phyloP scores from a whole-genome alignment of 2,113 vertebrate species.

The Scatophagus argus region DNA sequence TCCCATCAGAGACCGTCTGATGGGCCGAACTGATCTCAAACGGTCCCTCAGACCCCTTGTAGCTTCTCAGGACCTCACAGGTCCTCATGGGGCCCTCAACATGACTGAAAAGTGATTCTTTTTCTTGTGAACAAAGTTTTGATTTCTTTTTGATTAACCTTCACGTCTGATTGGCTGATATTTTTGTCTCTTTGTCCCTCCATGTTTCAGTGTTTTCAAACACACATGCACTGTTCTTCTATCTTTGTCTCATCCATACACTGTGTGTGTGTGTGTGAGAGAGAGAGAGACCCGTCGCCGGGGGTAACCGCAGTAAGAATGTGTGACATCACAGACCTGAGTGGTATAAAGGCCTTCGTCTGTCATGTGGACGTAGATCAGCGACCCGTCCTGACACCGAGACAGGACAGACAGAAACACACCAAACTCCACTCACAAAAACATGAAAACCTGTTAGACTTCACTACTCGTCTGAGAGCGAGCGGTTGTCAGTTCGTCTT shows the following conservation, averaged over 20 bases:
- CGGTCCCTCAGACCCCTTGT: neutral
- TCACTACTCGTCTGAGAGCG: neutral
- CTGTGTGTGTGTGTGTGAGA: conserved; percentile 34
- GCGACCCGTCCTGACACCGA: conserved; percentile 59
- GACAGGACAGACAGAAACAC: conserved; percentile 46
- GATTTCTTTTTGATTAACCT: neutral
- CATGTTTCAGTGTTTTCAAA: neutral
- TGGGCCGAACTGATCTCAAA: too few species aligned
- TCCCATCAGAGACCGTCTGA: neutral
- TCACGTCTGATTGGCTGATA: conserved; percentile 27
- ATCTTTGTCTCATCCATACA: neutral
- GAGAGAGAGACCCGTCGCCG: conserved; percentile 37
- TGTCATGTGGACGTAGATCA: neutral
- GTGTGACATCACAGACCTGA: conserved; percentile 65
- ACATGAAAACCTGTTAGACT: too few species aligned
- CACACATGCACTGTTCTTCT: neutral
- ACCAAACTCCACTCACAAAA: neutral
- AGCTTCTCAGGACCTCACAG: neutral
- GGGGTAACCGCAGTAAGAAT: conserved; percentile 59
- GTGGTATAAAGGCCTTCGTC: conserved; percentile 15
- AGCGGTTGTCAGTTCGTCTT: neutral
- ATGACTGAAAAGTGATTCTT: neutral
- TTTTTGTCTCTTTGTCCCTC: neutral
- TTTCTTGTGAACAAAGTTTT: neutral
- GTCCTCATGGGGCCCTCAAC: neutral